Percentiles rank a stretch among this genome's conserved stretches.
phyloP scores from a whole-genome alignment of 1,140 invertebrate genomes.

The Phortica variegata region DNA sequence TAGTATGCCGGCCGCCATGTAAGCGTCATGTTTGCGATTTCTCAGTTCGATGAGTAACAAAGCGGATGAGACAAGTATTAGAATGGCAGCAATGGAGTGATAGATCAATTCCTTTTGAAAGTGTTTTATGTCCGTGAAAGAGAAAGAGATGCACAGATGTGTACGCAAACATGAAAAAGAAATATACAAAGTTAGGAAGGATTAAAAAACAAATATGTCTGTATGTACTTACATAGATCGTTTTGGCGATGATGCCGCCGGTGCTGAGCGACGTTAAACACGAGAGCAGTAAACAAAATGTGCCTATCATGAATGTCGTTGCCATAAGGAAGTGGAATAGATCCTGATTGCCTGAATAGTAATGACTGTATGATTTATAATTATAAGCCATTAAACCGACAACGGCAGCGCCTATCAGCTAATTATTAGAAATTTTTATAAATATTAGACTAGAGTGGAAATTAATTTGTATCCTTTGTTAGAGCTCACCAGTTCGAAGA shows the following conservation, averaged over 20 bases:
- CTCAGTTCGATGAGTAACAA: slow-evolving; percentile 63
- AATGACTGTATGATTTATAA: slow-evolving; percentile 46
- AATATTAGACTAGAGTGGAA: no score
- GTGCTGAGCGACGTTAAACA: slow-evolving; percentile 75
- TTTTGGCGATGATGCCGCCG: slow-evolving; percentile 78
- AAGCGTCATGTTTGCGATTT: slow-evolving; percentile 63
- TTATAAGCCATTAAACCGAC: slow-evolving; percentile 70
- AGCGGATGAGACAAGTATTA: slow-evolving; percentile 69
- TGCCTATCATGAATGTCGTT: slow-evolving; percentile 72
- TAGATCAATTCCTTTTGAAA: slow-evolving; percentile 80
- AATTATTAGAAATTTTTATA: slow-evolving; percentile 8
- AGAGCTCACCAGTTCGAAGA: slow-evolving; percentile 72
- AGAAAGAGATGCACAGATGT: no score
- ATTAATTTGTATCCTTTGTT: no score
- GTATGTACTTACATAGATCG: slow-evolving; percentile 74
- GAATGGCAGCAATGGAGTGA: slow-evolving; percentile 69
- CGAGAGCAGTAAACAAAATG: slow-evolving; percentile 70
- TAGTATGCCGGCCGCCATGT: slow-evolving; percentile 70
- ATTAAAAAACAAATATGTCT: background rate
- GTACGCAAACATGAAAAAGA: no score
- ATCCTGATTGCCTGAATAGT: slow-evolving; percentile 57
- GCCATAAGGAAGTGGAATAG: slow-evolving; percentile 70
- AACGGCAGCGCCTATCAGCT: slow-evolving; percentile 73
- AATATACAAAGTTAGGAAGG: background rate
- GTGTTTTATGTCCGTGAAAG: no score